Evolutionary conservation across 2,113 vertebrate genomes (phyloP).

Genomic region (Potamarius usumacintae): DNA sequence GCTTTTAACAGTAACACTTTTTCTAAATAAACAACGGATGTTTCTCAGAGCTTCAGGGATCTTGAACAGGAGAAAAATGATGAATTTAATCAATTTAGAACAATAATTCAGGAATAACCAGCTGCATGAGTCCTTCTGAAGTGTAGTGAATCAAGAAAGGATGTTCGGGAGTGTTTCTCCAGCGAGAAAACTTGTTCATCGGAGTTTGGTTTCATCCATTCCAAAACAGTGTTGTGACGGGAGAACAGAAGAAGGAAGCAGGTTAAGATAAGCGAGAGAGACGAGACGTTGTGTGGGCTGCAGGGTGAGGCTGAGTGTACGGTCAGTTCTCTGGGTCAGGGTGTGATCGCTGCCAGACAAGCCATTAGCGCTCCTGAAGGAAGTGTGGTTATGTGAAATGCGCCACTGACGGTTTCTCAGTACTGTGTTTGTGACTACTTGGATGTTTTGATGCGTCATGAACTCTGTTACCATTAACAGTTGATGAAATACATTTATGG

Average conservation of each 20-base stretch:
- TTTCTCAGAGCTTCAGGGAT: background rate
- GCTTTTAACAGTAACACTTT: background rate
- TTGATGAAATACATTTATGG: background rate
- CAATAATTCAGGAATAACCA: background rate
- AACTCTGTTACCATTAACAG: background rate
- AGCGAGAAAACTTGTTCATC: background rate
- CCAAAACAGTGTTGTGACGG: constrained; percentile 1
- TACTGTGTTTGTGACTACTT: background rate
- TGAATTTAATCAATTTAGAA: background rate
- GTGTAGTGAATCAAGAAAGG: background rate
- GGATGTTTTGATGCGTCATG: background rate
- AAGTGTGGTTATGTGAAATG: background rate
- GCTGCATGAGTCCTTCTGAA: background rate
- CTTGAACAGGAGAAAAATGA: background rate
- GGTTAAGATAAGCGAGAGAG: background rate
- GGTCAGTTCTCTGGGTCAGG: too few relatives aligned
- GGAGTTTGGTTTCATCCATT: background rate
- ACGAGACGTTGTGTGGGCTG: background rate
- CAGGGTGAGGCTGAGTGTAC: background rate
- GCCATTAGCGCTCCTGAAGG: background rate
- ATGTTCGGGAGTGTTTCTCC: background rate
- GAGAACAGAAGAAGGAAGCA: background rate
- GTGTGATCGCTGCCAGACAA: background rate
- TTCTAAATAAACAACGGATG: background rate
- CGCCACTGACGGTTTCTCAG: background rate